A percentile compares a stretch with the other conserved stretches of the same genome.
Conservation (phyloP, 2,888 invertebrate genomes). For the Linnaemya tessellans region DNA sequence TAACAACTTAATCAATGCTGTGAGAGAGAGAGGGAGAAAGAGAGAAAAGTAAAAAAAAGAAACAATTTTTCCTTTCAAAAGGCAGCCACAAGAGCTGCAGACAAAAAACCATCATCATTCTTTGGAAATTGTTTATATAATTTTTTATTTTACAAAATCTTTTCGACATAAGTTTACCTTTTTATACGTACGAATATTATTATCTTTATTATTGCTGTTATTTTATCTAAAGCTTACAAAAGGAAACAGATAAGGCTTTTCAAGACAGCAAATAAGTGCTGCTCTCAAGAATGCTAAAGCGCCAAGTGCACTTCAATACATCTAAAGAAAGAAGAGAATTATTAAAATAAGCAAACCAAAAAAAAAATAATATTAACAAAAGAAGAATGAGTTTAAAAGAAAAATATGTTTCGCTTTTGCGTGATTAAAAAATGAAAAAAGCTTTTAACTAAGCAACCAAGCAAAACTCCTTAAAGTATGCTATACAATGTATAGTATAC, state of each 20-base stretch:
- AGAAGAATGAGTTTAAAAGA: too few species aligned
- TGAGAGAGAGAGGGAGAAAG: too few species aligned
- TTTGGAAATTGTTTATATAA: constrained; percentile 19
- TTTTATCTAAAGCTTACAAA: constrained; percentile 48
- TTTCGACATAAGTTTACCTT: constrained; percentile 14
- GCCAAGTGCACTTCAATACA: constrained; percentile 58
- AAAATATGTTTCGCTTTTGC: not conserved
- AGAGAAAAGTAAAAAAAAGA: not conserved
- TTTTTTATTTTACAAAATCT: not conserved
- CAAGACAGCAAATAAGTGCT: constrained; percentile 56
- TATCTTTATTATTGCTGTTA: constrained; percentile 37
- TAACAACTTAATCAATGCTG: constrained; percentile 41
- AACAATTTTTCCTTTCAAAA: not conserved
- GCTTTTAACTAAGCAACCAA: not conserved
- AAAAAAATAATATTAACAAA: not conserved
- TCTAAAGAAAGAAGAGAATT: constrained; percentile 22
- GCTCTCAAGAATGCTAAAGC: constrained; percentile 65
- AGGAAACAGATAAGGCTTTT: constrained; percentile 62
- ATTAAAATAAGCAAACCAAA: not conserved
- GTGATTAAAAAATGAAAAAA: not conserved
- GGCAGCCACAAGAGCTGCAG: not conserved
- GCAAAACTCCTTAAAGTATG: too few species aligned
- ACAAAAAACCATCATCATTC: constrained; percentile 10
- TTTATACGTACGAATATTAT: constrained; percentile 3
- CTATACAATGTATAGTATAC: too few species aligned